Evolutionary conservation across 64 coral and sea anemone species (phyloP).

Genomic region (Pocillopora damicornis): DNA sequence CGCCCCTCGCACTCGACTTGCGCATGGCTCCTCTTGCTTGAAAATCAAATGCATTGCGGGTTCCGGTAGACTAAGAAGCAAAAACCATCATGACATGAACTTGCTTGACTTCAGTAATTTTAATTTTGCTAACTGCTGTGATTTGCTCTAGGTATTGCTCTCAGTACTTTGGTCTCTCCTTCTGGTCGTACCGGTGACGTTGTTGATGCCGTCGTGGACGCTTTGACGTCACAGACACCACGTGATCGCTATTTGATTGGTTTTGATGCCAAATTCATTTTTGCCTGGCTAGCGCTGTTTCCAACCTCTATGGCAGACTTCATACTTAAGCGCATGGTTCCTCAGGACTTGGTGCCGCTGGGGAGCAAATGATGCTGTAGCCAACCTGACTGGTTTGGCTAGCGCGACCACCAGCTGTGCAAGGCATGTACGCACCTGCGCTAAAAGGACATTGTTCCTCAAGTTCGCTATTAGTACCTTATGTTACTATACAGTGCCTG

Average conservation of each 20-base stretch:
- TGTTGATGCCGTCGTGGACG: conserved; percentile 41
- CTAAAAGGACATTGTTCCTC: no score
- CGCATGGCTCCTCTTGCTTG: no score
- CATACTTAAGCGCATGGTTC: neutral
- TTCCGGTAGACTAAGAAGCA: no score
- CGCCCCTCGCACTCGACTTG: no score
- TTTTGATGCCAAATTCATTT: neutral
- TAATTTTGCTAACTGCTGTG: neutral
- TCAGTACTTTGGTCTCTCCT: neutral
- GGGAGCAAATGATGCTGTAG: neutral
- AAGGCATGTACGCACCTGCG: no score
- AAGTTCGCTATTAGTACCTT: no score
- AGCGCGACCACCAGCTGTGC: no score
- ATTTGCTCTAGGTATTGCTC: neutral
- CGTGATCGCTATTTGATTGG: conserved; percentile 34
- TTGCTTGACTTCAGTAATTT: no score
- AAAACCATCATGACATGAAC: neutral
- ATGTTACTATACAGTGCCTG: no score
- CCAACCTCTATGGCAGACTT: neutral
- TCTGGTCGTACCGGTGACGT: neutral
- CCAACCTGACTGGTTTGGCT: no score
- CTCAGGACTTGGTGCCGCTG: neutral
- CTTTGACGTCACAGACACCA: conserved; percentile 27
- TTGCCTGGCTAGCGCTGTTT: neutral
- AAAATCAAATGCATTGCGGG: no score